A percentile compares a stretch with the other conserved stretches of the same genome.
phyloP scores from a whole-genome alignment of 2,888 invertebrate genomes.

The Hirtodrosophila confusa region DNA sequence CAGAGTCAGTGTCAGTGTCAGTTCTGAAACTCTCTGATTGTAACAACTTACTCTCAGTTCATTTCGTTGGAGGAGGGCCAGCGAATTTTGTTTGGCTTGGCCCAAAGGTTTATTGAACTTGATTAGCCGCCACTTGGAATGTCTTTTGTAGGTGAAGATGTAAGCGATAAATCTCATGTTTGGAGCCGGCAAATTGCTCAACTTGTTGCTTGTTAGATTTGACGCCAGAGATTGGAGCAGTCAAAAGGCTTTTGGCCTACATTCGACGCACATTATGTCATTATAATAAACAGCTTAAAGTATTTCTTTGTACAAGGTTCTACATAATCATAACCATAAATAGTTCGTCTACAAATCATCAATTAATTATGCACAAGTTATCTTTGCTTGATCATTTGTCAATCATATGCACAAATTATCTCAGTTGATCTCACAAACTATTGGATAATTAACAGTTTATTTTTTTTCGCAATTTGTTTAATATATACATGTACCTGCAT shows the following conservation, averaged over 20 bases:
- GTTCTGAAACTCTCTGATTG: conserved; percentile 7
- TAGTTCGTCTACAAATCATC: conserved; percentile 1
- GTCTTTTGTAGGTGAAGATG: conserved; percentile 16
- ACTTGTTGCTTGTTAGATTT: conserved; percentile 29
- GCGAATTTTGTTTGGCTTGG: conserved; percentile 5
- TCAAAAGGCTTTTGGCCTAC: conserved; percentile 39
- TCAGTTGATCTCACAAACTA: neutral
- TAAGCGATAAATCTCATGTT: conserved; percentile 12
- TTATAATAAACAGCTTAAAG: conserved; percentile 21
- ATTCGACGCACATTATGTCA: conserved; percentile 23
- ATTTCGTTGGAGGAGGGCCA: conserved; percentile 22
- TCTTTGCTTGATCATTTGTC: conserved; percentile 39
- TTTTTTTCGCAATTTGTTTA: conserved; percentile 6
- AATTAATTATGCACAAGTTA: conserved; percentile 32
- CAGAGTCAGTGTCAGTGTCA: conserved; percentile 54
- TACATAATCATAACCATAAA: conserved; percentile 16
- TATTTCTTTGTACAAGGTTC: conserved; percentile 6
- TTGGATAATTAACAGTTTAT: conserved; percentile 11
- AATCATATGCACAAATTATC: conserved; percentile 22
- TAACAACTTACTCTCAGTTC: conserved; percentile 41
- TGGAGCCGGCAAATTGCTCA: conserved; percentile 23
- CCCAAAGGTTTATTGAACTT: conserved; percentile 54
- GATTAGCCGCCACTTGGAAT: conserved; percentile 31
- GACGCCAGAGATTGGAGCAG: conserved; percentile 28
- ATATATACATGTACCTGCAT: conserved; percentile 29